Evolutionary conservation across 2,113 vertebrate genomes (phyloP), one percentile per base, ranked within the genome.

Genomic region (Gavia stellata): DNA sequence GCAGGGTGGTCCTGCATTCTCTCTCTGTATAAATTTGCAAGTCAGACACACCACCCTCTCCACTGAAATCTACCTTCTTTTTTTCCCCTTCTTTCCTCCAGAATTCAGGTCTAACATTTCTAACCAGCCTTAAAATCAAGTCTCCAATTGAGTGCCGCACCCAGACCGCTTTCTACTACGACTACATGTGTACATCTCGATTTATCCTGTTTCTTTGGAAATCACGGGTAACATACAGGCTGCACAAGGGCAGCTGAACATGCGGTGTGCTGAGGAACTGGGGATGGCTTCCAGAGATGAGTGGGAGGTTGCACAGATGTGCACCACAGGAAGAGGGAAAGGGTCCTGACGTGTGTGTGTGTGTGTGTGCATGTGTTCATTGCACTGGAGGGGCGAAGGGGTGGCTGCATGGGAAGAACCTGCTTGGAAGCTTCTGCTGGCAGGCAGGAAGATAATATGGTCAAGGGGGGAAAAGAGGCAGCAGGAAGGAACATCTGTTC

Each of bases 121-220:
- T 96, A 74, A 96, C 94, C 91, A 97, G 3, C 83, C 95, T 97
- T 80, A 59, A 96, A 81, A 94, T 97, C 90, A 96, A 96, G 68
- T 96, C 96, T 95, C 96, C 95, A 9, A 50, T 94, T 21, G 95
- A 95, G 44, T 97, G 97, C 86, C 93, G 1, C 75, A 94, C 59
- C 13, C 88, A 80, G 79, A 88, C 71, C n/a, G 7, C 66, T 86
- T 90, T 55, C 89, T 52, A 87, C 93, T 62, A 88, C 17, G 75
- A 95, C 88, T 95, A 96, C 85, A 96, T 96, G 96, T 96, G 92
- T 95, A 96, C 79, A 66, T 95, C 67, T 92, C 0, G 1, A 82
- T 96, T 96, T 97, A 77, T 96, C 74, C 75, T 92, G 71, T 94
- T 92, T 90, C 92, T 96, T 94, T 96, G 96, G 79, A 95, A 84